phyloP scores from a whole-genome alignment of 2,797 vertebrate genomes.

The Aselliscus stoliczkanus region DNA sequence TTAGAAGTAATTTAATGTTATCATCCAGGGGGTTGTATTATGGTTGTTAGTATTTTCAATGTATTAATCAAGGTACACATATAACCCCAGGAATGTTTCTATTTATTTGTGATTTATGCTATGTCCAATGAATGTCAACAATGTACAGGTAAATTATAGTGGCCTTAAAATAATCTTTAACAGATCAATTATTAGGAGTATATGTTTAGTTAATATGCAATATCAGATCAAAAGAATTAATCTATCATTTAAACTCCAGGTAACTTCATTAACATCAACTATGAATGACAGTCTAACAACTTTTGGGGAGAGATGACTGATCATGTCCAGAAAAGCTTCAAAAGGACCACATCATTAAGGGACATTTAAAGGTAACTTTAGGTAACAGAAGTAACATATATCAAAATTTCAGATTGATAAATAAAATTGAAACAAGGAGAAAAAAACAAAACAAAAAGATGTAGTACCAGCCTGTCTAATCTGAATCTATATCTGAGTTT shows the following conservation, averaged over 20 bases:
- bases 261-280: not conserved
- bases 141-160: not conserved
- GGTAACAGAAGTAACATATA: conserved; percentile 27
- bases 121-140: not conserved
- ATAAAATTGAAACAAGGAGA: conserved; percentile 5
- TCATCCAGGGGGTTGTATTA: conserved; percentile 37
- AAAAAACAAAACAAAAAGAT: not conserved
- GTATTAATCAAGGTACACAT: conserved; percentile 20
- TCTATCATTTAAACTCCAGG: not conserved
- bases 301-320: not conserved
- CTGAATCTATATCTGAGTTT: conserved; percentile 46
- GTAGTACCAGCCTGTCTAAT: conserved; percentile 36
- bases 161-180: not conserved
- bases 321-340: not conserved
- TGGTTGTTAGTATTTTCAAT: conserved; percentile 44
- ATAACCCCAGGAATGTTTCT: not conserved
- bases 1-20: conserved; percentile 66
- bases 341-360: not conserved
- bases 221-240: not conserved
- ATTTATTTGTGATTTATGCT: conserved; percentile 5
- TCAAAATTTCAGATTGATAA: conserved; percentile 52
- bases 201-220: not conserved
- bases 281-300: not conserved
- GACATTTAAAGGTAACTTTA: conserved; percentile 3
- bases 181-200: not conserved